phyloP scores from a whole-genome alignment of 2,113 vertebrate species.

The Bubo blakistoni region DNA sequence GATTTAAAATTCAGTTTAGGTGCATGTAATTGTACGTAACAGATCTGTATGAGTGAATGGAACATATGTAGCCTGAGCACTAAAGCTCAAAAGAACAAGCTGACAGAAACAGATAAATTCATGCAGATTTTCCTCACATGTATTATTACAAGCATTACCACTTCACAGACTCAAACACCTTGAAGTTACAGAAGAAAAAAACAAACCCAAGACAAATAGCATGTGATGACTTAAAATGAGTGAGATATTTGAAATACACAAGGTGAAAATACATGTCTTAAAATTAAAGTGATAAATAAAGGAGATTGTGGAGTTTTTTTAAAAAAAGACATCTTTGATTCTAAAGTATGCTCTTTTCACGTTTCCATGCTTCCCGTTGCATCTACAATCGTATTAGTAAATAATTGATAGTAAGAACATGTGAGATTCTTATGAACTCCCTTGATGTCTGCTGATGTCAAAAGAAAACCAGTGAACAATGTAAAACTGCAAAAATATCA shows the following conservation, averaged over 20 bases:
- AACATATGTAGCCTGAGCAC: fast-evolving
- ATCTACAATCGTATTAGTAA: background rate
- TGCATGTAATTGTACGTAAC: background rate
- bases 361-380: background rate
- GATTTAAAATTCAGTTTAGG: background rate
- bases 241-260: background rate
- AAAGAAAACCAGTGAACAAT: background rate
- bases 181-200: background rate
- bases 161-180: background rate
- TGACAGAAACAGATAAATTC: background rate
- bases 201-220: background rate
- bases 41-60: background rate
- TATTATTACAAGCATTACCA: background rate
- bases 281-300: background rate
- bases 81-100: background rate
- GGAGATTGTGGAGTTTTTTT: background rate
- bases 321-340: background rate
- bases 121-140: background rate
- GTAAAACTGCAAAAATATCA: background rate
- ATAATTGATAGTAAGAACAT: background rate
- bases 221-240: background rate
- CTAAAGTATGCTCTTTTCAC: background rate
- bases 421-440: background rate
- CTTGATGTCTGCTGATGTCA: background rate
- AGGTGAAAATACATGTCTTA: background rate